Evolutionary conservation across 2,797 vertebrate genomes (phyloP), one percentile per base, ranked within the genome.

Genomic region (Sardinella longiceps): DNA sequence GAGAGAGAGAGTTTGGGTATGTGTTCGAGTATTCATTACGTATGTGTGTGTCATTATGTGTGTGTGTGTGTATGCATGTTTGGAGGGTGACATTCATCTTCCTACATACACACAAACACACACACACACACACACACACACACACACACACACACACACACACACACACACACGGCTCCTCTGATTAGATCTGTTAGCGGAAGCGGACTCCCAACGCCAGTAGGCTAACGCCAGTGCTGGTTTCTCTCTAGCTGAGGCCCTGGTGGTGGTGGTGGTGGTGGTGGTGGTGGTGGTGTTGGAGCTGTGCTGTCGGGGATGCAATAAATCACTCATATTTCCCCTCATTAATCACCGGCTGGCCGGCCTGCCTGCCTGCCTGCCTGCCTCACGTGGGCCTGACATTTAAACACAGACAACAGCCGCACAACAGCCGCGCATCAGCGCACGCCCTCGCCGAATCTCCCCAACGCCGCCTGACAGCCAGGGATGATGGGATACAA

Each of bases 341-440:
- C 88, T 93, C 92, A 86, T 94, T 94, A 92, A 92, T 94, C 93
- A 94, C 66, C n/a, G n/a, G n/a, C n/a, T n/a, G n/a, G n/a, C n/a
- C n/a, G n/a, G n/a, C n/a, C n/a, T n/a, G n/a, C n/a, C n/a, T n/a
- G n/a, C n/a, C n/a, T n/a, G n/a, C n/a, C n/a, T 77, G 93, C 93
- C 93, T 91, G 87, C 88, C 89, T 91, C 81, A 90, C 87, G 90
- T 92, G 91, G 85, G 80, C 50, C 84, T 89, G 91, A 91, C 91
- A 94, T 93, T 91, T 93, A 91, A 92, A 87, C 91, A 92, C 91
- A 92, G 91, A 92, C 87, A 89, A 90, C 87, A 87, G n/a, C n/a
- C n/a, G n/a, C n/a, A n/a, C n/a, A n/a, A n/a, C n/a, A n/a, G 90
- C 84, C 88, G 70, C 89, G 92, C 89, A 88, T 90, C 90, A 66